A percentile compares a stretch with the other conserved stretches of the same genome.
These are phyloP conservation scores for Epizoanthus rinbou DNA, from an alignment of 92 coral and sea anemone species.

Conservation along the genomic window DNA sequence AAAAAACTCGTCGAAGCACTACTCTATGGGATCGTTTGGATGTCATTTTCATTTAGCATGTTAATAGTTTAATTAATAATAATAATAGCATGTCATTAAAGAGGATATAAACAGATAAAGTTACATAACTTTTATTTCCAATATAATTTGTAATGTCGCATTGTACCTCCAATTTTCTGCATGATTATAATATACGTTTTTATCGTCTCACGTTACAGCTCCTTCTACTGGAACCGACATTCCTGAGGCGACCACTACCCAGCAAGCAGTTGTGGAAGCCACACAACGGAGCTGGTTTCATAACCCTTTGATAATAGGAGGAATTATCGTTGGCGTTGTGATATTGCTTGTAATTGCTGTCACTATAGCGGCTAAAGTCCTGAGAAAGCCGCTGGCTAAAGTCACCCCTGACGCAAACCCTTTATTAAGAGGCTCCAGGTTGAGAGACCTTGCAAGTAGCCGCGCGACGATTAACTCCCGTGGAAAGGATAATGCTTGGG, in stretches of 20 bases:
- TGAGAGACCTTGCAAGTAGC: conserved; percentile 4
- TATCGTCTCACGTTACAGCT: not conserved
- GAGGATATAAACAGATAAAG: too few species aligned
- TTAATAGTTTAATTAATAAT: too few species aligned
- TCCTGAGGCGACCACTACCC: not conserved
- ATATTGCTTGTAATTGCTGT: not conserved
- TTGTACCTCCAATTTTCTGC: too few species aligned
- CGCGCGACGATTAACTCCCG: conserved; percentile 12
- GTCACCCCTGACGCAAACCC: conserved; percentile 27
- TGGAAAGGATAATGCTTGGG: conserved; percentile 21
- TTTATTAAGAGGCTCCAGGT: conserved; percentile 4
- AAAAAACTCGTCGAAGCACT: too few species aligned
- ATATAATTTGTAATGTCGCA: too few species aligned
- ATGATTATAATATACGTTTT: too few species aligned
- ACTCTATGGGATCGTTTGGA: too few species aligned
- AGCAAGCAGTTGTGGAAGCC: not conserved
- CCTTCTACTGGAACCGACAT: not conserved
- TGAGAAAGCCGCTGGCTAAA: conserved; percentile 7
- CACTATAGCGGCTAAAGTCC: not conserved
- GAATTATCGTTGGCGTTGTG: not conserved
- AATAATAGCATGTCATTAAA: too few species aligned
- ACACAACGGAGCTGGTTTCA: not conserved
- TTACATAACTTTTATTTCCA: too few species aligned
- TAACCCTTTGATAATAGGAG: not conserved
- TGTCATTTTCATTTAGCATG: too few species aligned